Conservation (phyloP, 2,113 vertebrate genomes). For the Epinephelus cyanopodus region DNA sequence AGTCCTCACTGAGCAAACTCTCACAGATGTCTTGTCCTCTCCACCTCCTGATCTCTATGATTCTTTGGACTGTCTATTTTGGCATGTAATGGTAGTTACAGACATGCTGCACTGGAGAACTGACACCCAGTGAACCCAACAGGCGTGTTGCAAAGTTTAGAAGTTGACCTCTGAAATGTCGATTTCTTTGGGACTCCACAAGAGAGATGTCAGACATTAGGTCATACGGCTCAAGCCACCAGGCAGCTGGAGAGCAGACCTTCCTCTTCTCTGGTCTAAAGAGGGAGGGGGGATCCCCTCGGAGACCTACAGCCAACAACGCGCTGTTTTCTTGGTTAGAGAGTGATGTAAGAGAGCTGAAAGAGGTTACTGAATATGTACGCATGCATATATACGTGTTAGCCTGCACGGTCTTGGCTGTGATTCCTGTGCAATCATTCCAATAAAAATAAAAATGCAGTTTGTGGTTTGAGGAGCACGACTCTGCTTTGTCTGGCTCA, state of each 20-base stretch:
- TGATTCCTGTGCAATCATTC: conserved; percentile 25
- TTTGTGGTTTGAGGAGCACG: conserved; percentile 29
- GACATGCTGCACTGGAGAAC: not conserved
- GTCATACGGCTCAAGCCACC: conserved; percentile 43
- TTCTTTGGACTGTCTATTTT: not conserved
- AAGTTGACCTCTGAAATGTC: conserved; percentile 18
- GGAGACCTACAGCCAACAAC: conserved; percentile 29
- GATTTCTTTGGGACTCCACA: conserved; percentile 57
- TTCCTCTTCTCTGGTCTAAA: conserved; percentile 18
- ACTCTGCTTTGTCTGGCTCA: conserved; percentile 46
- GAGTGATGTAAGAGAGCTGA: conserved; percentile 68
- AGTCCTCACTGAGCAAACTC: not conserved
- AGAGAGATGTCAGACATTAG: conserved; percentile 68
- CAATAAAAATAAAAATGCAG: conserved; percentile 49
- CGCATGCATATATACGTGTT: conserved; percentile 16
- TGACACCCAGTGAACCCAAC: not conserved
- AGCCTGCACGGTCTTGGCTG: conserved; percentile 19
- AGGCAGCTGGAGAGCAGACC: conserved; percentile 53
- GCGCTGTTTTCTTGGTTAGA: conserved; percentile 49
- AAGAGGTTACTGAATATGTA: conserved; percentile 41
- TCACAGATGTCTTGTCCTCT: conserved; percentile 7
- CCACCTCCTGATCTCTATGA: not conserved
- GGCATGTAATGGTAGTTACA: not conserved
- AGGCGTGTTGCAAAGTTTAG: conserved; percentile 14
- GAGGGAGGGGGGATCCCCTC: conserved; percentile 40